These are phyloP conservation scores for Luehdorfia chinensis DNA, from an alignment of 1,140 invertebrate species.

Conservation along the genomic window DNA sequence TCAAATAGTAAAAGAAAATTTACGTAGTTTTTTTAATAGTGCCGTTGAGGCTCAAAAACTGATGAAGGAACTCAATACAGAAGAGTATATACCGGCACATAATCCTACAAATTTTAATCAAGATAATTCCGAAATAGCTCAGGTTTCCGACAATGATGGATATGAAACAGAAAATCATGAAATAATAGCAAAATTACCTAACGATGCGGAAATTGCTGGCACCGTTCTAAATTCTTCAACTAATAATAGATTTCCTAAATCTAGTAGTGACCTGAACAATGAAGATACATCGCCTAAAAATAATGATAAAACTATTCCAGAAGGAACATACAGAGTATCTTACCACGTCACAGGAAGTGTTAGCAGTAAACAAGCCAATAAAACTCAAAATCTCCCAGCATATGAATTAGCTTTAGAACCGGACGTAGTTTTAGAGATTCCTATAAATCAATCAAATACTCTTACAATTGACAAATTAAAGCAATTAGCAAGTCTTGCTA, in stretches of 20 bases:
- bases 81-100: constrained; percentile 30
- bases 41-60: constrained; percentile 45
- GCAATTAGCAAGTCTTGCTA: constrained; percentile 74
- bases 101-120: constrained; percentile 23
- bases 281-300: constrained; percentile 18
- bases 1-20: constrained; percentile 35
- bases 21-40: constrained; percentile 45
- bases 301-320: constrained; percentile 43
- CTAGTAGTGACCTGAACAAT: constrained; percentile 49
- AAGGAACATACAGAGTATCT: constrained; percentile 67
- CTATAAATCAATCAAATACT: constrained; percentile 58
- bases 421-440: constrained; percentile 67
- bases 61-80: constrained; percentile 35
- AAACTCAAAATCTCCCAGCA: constrained; percentile 59
- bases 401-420: constrained; percentile 66
- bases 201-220: constrained; percentile 25
- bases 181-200: constrained; percentile 24
- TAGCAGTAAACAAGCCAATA: constrained; percentile 68
- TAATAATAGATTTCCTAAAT: constrained; percentile 58
- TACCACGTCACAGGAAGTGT: constrained; percentile 71
- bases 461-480: constrained; percentile 69
- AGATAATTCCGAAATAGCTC: constrained; percentile 1
- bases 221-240: constrained; percentile 19
- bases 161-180: constrained; percentile 20
- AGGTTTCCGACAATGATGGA: constrained; percentile 10